phyloP scores from a whole-genome alignment of 2,797 vertebrate genomes.

The Spinus pinus region DNA sequence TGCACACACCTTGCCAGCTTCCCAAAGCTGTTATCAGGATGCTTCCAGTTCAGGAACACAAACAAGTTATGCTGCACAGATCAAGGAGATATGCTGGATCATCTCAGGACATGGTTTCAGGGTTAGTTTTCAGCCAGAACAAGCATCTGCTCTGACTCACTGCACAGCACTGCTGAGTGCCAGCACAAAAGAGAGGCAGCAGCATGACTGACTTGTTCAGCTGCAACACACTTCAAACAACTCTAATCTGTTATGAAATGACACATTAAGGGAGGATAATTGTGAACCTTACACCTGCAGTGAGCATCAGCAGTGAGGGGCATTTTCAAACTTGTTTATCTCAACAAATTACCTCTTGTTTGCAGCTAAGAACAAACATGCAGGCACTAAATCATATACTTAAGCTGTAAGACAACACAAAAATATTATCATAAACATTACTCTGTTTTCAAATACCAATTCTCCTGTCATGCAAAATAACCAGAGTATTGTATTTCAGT shows the following conservation, averaged over 20 bases:
- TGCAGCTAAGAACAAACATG: background rate
- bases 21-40: slow-evolving; percentile 23
- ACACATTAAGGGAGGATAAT: background rate
- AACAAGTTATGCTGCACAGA: slow-evolving; percentile 38
- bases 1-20: background rate
- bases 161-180: background rate
- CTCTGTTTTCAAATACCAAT: background rate
- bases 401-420: background rate
- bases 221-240: slow-evolving; percentile 9
- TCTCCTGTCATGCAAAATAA: background rate
- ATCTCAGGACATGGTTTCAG: slow-evolving; percentile 36
- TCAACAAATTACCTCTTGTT: background rate
- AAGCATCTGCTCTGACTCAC: slow-evolving; percentile 16
- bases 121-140: slow-evolving; percentile 40
- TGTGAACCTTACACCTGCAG: background rate
- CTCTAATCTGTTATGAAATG: slow-evolving; percentile 10
- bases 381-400: background rate
- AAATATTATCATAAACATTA: slow-evolving; percentile 4
- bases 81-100: background rate
- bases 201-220: background rate
- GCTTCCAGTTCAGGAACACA: slow-evolving; percentile 16
- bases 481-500: background rate
- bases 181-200: background rate
- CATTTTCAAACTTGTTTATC: background rate
- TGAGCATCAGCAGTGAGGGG: background rate